These are phyloP conservation scores for Tachystola acroxantha DNA, from an alignment of 2,888 invertebrate species.

Conservation along the genomic window DNA sequence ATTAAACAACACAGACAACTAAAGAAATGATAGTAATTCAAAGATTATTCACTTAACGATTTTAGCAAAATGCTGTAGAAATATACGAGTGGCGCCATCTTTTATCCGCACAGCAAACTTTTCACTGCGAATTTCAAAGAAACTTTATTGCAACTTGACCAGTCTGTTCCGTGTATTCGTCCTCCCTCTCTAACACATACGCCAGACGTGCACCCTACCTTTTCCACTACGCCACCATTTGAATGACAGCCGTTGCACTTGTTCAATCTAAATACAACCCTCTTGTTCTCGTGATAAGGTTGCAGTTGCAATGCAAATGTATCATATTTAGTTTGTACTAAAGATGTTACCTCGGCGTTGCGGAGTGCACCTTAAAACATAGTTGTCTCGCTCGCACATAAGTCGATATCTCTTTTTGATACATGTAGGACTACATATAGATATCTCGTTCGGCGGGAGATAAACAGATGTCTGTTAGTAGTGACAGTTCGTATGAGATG, in stretches of 20 bases:
- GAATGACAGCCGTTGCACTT: constrained; percentile 38
- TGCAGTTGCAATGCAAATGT: constrained; percentile 65
- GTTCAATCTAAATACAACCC: constrained; percentile 52
- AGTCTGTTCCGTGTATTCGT: constrained; percentile 40
- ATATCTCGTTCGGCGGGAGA: constrained; percentile 70
- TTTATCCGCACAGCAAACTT: constrained; percentile 43
- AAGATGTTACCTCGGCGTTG: constrained; percentile 46
- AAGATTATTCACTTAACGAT: neutral
- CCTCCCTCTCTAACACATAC: constrained; percentile 40
- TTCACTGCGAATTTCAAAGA: constrained; percentile 40
- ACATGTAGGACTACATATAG: constrained; percentile 65
- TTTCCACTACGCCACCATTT: constrained; percentile 38
- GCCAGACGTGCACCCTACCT: constrained; percentile 34
- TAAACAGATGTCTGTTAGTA: constrained; percentile 65
- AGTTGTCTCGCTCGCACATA: constrained; percentile 59
- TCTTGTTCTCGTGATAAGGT: constrained; percentile 48
- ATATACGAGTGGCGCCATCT: constrained; percentile 61
- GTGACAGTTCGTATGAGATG: constrained; percentile 52
- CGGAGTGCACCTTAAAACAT: constrained; percentile 61
- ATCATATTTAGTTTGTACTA: constrained; percentile 39
- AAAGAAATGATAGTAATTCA: too few species aligned
- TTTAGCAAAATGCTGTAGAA: constrained; percentile 11
- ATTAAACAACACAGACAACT: too few species aligned
- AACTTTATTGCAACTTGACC: constrained; percentile 55
- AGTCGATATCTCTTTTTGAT: constrained; percentile 61